Base-by-base conservation (phyloP, 2,888 invertebrate genomes). In the Embidobia sp. region DNA sequence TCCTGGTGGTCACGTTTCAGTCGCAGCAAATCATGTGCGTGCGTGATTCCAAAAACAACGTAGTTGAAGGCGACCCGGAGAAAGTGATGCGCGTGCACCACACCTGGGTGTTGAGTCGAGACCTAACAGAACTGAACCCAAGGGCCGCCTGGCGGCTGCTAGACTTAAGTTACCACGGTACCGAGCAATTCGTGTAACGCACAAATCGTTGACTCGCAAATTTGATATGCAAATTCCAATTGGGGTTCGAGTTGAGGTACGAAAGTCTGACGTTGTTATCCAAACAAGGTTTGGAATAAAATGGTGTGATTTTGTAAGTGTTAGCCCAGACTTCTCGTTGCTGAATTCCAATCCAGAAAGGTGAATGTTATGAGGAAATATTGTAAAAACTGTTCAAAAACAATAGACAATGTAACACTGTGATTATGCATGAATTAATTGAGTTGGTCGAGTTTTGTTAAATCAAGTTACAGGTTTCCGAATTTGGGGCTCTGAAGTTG, bases 101-200 rank as follows among this genome's bases (percentile, higher is more conserved):
- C 87, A 97, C 98, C 27, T 99, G 99, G 99, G 99, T 98, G 1
- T 91, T 99, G 83, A 99, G 99, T 88, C 91, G 99, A 70, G 99
- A 99, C 90, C 96, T 96, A 16, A 93, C 94, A 78, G 98, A 99
- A 90, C 89, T 98, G 37, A 96, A 99, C 91, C 96, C 99, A 0
- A 94, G 94, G 83, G 96, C 98, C 0, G 99, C 99, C 0, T 99
- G 99, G 99, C 93, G 97, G 87, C 91, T 99, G 35, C 92, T 99
- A 66, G 99, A 99, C 87, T 89, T 97, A 16, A 95, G 96, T 5
- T 96, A 96, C 0, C 95, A 93, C 82, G 95, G 96, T 87, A 93
- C 94, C 72, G 96, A 97, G 90, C 97, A 97, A 88, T 92, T 95
- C 84, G 94, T 95, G 83, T 95, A 94, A 61, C 22, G n/a, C n/a